These are phyloP conservation scores for Trichomalopsis sarcophagae DNA, from an alignment of 1,140 invertebrate genomes.

Conservation along the genomic window DNA sequence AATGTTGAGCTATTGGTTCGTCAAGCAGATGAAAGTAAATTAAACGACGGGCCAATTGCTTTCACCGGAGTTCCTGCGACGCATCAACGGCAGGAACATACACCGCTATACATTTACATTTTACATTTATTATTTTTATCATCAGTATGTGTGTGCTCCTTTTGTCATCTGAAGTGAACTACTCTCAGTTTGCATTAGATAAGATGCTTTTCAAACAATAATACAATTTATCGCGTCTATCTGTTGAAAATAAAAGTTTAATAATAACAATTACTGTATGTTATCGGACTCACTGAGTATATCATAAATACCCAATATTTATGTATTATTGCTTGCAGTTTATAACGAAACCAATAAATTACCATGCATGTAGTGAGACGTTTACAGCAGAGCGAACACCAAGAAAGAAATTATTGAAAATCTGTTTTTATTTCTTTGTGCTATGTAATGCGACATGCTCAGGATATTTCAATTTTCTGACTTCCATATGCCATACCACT, in stretches of 20 bases:
- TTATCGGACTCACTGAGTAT: too few species aligned
- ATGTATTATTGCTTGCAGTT: slow-evolving; percentile 5
- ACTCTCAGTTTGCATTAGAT: background rate
- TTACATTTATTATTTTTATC: slow-evolving; percentile 19
- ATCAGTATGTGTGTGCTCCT: background rate
- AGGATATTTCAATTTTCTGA: background rate
- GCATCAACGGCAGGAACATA: slow-evolving; percentile 46
- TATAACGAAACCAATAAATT: background rate
- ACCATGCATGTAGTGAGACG: background rate
- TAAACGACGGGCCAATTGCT: slow-evolving; percentile 2
- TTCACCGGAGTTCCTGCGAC: slow-evolving; percentile 47
- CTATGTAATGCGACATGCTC: background rate
- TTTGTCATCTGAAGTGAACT: slow-evolving; percentile 8
- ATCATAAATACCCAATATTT: background rate
- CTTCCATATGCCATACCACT: background rate
- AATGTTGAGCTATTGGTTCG: background rate
- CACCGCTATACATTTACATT: slow-evolving; percentile 19
- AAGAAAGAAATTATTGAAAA: slow-evolving; percentile 29
- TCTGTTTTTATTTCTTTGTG: background rate
- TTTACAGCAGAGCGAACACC: slow-evolving; percentile 4
- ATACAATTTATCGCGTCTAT: background rate
- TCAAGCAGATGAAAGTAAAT: slow-evolving; percentile 18
- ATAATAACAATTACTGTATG: background rate
- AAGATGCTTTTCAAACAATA: background rate
- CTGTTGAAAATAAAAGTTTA: background rate